Evolutionary conservation across 2,888 invertebrate genomes (phyloP), one percentile per base, ranked within the genome.

Genomic region (Drosophila phalerata): DNA sequence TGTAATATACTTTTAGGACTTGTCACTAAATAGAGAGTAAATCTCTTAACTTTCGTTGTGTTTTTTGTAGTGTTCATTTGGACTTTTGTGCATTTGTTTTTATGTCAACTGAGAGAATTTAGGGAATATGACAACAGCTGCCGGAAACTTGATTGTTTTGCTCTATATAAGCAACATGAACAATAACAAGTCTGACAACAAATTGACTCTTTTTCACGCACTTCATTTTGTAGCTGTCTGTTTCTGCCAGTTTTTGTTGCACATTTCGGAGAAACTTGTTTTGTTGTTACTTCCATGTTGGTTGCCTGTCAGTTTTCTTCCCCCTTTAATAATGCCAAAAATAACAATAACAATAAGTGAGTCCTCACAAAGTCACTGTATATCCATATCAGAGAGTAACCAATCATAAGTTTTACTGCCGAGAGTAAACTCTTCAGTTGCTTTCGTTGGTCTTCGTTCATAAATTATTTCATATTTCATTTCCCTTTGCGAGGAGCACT

Each of bases 381-480:
- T 34, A 37, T 45, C 32, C 32, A n/a, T 57, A 49, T 48, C 48
- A 52, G 43, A 17, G 40, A 51, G 37, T 43, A 51, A 47, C 43
- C 38, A 71, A 77, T 65, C 73, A 67, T 61, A 77, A 52, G 61
- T 77, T 76, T 61, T 30, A 58, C 62, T 53, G 51, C 57, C 32
- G 45, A 57, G 58, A 34, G 58, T 48, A 38, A 63, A 61, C 47
- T 40, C 43, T 51, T 64, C 32, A 32, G 43, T 42, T 40, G 57
- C 15, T 57, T 42, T 47, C 37, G 40, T 30, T 56, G 19, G 19
- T 30, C 60, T 61, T 38, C 51, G 62, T 67, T 72, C 78, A 85
- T 87, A 87, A 84, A 81, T 87, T 75, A 87, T 87, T 87, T 82
- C 71, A 85, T 73, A 83, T 88, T 83, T 89, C 68, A 85, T 88